These are phyloP conservation scores for Mormyrus lacerda DNA, from an alignment of 2,113 vertebrate species.

Conservation along the genomic window DNA sequence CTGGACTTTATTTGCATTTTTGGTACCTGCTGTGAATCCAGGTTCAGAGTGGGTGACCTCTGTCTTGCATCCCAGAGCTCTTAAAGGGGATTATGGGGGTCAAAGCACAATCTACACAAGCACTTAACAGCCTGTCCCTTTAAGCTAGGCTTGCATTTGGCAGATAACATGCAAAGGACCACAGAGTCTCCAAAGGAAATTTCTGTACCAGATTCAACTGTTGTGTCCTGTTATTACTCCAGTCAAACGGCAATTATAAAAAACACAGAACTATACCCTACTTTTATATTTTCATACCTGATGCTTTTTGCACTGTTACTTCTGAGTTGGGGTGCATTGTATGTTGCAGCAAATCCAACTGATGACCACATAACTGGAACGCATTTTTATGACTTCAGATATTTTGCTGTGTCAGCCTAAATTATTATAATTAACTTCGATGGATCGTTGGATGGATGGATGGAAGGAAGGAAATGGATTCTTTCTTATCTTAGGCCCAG, in stretches of 20 bases:
- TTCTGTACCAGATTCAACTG: not conserved
- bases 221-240: not conserved
- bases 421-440: not conserved
- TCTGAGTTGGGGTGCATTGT: not conserved
- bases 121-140: not conserved
- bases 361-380: not conserved
- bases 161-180: not conserved
- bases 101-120: not conserved
- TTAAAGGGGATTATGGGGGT: not conserved
- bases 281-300: not conserved
- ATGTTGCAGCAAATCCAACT: not conserved
- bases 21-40: not conserved
- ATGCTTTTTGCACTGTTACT: not conserved
- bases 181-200: not conserved
- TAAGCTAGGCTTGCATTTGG: not conserved
- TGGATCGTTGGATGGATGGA: not conserved
- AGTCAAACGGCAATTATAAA: not conserved
- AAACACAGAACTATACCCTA: not conserved
- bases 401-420: not conserved
- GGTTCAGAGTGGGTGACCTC: not conserved
- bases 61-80: not conserved
- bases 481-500: not conserved
- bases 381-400: not conserved
- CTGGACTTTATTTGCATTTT: not conserved
- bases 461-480: not conserved